A percentile compares a stretch with the other conserved stretches of the same genome.
These are phyloP conservation scores for Piprites chloris DNA, from an alignment of 2,113 vertebrate genomes.

Conservation along the genomic window DNA sequence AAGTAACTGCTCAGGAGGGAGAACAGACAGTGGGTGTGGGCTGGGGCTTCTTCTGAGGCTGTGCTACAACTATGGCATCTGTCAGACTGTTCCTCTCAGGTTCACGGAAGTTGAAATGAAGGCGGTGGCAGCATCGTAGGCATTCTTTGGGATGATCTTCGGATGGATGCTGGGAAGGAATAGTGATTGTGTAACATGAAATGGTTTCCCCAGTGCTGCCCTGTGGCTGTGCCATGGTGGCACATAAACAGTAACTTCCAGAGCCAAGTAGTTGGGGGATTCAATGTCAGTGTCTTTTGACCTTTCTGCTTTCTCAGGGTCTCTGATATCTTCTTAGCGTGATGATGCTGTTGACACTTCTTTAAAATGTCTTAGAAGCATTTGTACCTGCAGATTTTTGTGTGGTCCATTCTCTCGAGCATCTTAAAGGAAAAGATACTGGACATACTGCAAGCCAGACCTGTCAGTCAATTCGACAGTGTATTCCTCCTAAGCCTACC, in stretches of 20 bases:
- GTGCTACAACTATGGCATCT: rapidly evolving
- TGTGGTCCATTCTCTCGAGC: not conserved
- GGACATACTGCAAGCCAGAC: not conserved
- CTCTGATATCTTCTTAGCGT: not conserved
- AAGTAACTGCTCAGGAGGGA: not conserved
- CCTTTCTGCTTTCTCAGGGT: not conserved
- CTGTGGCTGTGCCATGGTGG: not conserved
- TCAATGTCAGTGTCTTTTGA: not conserved
- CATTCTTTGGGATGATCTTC: not conserved
- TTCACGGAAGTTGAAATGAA: not conserved
- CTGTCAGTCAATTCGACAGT: not conserved
- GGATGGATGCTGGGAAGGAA: not conserved
- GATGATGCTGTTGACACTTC: not conserved
- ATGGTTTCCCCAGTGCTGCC: not conserved
- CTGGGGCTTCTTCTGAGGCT: not conserved
- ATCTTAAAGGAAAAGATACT: not conserved
- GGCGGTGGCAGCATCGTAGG: not conserved
- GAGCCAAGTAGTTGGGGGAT: too few relatives aligned
- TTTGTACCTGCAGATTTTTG: not conserved
- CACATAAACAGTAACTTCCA: rapidly evolving
- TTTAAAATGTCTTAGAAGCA: not conserved
- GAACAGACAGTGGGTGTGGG: not conserved
- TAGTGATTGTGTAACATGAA: not conserved
- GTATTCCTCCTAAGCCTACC: not conserved
- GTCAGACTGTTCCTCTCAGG: not conserved